A percentile compares a stretch with the other conserved stretches of the same genome.
These are phyloP conservation scores for Epinotia demarniana DNA, from an alignment of 2,888 invertebrate species.

Conservation along the genomic window DNA sequence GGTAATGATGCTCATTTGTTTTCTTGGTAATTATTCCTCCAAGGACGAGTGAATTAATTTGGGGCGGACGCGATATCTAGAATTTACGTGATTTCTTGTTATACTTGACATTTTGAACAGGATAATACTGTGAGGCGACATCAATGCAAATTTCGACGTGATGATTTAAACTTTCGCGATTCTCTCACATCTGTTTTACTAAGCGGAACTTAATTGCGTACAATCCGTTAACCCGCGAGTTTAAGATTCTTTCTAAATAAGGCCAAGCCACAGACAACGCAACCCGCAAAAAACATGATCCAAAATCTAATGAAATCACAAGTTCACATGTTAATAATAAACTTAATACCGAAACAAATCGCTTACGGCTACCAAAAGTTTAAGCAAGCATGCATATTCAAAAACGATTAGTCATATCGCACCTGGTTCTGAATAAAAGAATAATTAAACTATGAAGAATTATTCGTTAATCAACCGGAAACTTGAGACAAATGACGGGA, in stretches of 20 bases:
- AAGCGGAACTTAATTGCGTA: no score
- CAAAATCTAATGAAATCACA: background rate
- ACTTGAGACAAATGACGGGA: conserved; percentile 28
- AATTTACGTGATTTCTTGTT: background rate
- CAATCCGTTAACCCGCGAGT: no score
- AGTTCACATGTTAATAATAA: conserved; percentile 35
- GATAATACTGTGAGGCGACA: background rate
- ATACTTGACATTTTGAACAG: background rate
- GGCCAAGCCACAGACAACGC: background rate
- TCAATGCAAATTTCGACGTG: background rate
- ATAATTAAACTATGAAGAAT: conserved; percentile 36
- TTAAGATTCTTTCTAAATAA: background rate
- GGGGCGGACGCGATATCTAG: background rate
- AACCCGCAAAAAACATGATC: background rate
- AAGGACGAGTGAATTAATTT: conserved; percentile 31
- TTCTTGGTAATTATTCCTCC: conserved; percentile 30
- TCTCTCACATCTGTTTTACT: no score
- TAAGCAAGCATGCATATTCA: conserved; percentile 61
- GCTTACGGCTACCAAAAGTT: conserved; percentile 53
- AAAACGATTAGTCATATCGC: conserved; percentile 50
- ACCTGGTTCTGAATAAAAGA: conserved; percentile 53
- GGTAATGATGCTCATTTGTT: conserved; percentile 35
- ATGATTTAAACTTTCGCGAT: no score
- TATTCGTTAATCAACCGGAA: conserved; percentile 38
- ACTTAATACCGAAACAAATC: conserved; percentile 43